phyloP scores from a whole-genome alignment of 2,888 invertebrate species.

The Eilema caniola region DNA sequence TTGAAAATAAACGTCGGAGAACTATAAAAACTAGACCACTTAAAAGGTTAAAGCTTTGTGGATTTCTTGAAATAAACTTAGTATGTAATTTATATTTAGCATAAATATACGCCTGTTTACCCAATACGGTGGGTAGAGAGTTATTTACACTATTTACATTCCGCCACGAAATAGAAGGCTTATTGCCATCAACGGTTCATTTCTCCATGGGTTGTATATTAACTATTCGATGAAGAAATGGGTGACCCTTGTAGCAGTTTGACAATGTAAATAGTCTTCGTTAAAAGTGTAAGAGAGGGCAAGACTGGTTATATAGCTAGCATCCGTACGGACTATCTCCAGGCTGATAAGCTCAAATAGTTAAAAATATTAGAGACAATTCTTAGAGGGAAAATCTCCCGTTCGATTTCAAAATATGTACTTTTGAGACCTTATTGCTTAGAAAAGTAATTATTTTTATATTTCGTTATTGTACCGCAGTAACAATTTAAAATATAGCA shows the following conservation, averaged over 20 bases:
- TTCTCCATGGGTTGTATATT: not conserved
- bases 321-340: too few relatives aligned
- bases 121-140: not conserved
- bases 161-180: not conserved
- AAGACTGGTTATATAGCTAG: not conserved
- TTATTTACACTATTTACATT: not conserved
- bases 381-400: not conserved
- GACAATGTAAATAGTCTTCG: not conserved
- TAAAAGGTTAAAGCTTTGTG: slow-evolving; percentile 14
- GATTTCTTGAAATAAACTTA: slow-evolving; percentile 37
- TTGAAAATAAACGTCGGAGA: slow-evolving; percentile 35
- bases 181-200: not conserved
- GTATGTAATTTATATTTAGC: slow-evolving; percentile 10
- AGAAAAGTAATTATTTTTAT: not conserved
- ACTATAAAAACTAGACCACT: slow-evolving; percentile 8
- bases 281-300: not conserved
- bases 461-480: not conserved
- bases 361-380: not conserved
- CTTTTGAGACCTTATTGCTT: not conserved
- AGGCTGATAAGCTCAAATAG: not conserved
- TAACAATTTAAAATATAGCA: not conserved
- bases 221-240: not conserved
- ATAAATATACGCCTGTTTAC: not conserved
- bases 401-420: not conserved
- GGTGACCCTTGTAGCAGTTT: not conserved